Conservation (phyloP, 2,113 vertebrate species). For the Lampris megalopsis region DNA sequence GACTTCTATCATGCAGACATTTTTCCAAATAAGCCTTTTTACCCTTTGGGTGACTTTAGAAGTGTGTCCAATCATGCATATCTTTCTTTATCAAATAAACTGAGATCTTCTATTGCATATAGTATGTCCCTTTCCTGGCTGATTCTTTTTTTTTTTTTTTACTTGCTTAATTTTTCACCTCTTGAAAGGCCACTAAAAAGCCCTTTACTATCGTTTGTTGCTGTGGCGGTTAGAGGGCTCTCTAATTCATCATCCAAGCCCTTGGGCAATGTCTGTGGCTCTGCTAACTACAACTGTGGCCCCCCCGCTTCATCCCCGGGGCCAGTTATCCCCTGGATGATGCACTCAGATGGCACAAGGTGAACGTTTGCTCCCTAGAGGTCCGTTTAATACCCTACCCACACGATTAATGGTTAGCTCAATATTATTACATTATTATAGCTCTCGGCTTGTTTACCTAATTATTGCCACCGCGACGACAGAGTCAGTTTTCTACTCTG, state of each 20-base stretch:
- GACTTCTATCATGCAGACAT: too few species aligned
- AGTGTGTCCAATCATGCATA: too few species aligned
- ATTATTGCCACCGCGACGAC: not conserved
- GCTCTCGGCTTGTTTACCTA: not conserved
- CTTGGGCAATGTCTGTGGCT: not conserved
- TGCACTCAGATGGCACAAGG: not conserved
- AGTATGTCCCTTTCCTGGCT: too few species aligned
- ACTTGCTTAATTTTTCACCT: too few species aligned
- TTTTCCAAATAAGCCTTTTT: too few species aligned
- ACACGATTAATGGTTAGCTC: not conserved
- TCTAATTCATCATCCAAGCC: not conserved
- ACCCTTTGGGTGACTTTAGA: too few species aligned
- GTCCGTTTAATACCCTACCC: not conserved
- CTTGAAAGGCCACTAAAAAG: too few species aligned
- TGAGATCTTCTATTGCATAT: too few species aligned
- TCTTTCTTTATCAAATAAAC: too few species aligned
- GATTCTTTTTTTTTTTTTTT: too few species aligned
- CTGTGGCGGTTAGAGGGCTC: not conserved
- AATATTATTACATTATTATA: not conserved
- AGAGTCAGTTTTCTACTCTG: not conserved
- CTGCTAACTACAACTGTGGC: not conserved
- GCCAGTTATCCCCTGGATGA: not conserved
- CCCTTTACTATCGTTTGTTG: too few species aligned
- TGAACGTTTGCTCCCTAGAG: not conserved
- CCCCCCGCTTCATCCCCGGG: not conserved